Conservation (phyloP, 2,113 vertebrate species). For the Camelus bactrianus region DNA sequence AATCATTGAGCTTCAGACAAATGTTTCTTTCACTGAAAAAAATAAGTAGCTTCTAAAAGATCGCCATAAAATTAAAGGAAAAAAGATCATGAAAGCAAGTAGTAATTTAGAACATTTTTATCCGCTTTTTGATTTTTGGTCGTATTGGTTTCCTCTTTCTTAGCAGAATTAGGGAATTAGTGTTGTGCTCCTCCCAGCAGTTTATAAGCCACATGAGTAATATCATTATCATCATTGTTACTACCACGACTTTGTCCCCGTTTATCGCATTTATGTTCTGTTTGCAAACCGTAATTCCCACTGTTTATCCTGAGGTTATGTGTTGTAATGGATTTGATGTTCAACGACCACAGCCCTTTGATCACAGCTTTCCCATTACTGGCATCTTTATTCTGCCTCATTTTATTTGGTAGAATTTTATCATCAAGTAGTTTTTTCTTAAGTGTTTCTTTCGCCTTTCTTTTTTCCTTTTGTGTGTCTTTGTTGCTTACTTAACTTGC, state of each 20-base stretch:
- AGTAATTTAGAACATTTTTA: not conserved
- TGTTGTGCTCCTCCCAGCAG: not conserved
- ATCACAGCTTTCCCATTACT: not conserved
- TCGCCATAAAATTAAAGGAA: slow-evolving; percentile 1
- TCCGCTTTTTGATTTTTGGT: not conserved
- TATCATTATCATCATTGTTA: not conserved
- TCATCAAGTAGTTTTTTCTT: not conserved
- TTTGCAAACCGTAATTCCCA: not conserved
- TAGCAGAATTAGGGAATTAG: not conserved
- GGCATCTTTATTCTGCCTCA: not conserved
- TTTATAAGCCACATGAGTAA: not conserved
- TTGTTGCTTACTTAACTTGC: not conserved
- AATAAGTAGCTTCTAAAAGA: slow-evolving; percentile 23
- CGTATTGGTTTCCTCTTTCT: not conserved
- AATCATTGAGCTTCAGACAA: slow-evolving; percentile 52
- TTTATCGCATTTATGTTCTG: not conserved
- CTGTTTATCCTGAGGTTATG: not conserved
- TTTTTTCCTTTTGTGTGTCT: not conserved
- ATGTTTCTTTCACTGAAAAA: slow-evolving; percentile 47
- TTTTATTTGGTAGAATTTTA: not conserved
- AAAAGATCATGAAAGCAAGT: not conserved
- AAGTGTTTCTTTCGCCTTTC: not conserved
- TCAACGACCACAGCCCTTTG: not conserved
- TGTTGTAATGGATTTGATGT: not conserved
- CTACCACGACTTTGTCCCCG: not conserved